Evolutionary conservation across 2,113 vertebrate species (phyloP).

Genomic region (Empidonax traillii): DNA sequence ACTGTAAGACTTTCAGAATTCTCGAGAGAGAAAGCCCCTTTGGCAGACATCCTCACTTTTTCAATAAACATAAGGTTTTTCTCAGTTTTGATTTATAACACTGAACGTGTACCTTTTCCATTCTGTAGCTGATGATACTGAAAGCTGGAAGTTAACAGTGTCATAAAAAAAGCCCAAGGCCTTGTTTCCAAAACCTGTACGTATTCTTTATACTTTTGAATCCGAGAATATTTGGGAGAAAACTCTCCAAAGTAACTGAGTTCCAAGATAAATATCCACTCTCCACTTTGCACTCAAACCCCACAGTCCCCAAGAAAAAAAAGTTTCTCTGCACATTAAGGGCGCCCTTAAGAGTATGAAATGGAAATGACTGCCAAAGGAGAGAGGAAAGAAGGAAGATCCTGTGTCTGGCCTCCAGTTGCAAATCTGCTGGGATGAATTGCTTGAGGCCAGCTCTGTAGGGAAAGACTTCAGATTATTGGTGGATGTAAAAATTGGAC

Average conservation of each 20-base stretch:
- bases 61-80: conserved; percentile 41
- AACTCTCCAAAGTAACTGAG: neutral
- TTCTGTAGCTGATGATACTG: neutral
- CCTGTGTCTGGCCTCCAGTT: neutral
- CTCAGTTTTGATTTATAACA: conserved; percentile 45
- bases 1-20: neutral
- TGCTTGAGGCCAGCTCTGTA: neutral
- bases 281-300: neutral
- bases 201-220: neutral
- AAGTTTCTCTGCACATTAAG: neutral
- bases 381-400: neutral
- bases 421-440: neutral
- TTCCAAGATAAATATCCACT: neutral
- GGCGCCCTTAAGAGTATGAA: neutral
- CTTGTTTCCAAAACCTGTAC: neutral
- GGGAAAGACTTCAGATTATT: neutral
- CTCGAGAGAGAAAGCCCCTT: conserved; percentile 4
- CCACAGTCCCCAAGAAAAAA: neutral
- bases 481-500: neutral
- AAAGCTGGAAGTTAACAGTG: conserved; percentile 38
- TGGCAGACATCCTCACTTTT: conserved; percentile 30
- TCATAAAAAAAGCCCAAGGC: neutral
- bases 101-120: conserved; percentile 29
- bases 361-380: neutral
- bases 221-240: neutral